phyloP scores from a whole-genome alignment of 2,797 vertebrate genomes.

The Danio jaintianensis region DNA sequence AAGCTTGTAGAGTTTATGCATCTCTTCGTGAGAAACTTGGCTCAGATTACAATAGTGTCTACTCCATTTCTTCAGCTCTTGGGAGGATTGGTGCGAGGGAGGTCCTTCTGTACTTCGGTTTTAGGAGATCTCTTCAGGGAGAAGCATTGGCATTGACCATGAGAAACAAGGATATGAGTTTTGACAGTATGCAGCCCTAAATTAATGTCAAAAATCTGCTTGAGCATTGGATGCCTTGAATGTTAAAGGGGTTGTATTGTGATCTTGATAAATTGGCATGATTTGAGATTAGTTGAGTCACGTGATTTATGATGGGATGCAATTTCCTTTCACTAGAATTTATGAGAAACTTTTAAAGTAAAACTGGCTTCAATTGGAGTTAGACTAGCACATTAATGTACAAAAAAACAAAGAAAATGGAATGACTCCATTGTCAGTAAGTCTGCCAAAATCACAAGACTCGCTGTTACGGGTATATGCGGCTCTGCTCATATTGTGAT shows the following conservation, averaged over 20 bases:
- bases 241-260: neutral
- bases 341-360: conserved; percentile 37
- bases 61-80: conserved; percentile 2
- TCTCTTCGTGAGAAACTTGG: conserved; percentile 33
- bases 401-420: conserved; percentile 41
- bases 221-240: conserved; percentile 2
- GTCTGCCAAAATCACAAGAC: conserved; percentile 55
- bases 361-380: conserved; percentile 41
- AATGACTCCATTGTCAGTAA: conserved; percentile 48
- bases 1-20: neutral
- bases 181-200: conserved; percentile 22
- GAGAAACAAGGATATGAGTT: conserved; percentile 42
- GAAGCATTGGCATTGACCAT: conserved; percentile 37
- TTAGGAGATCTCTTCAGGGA: conserved; percentile 59
- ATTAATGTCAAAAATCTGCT: conserved; percentile 1
- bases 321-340: conserved; percentile 21
- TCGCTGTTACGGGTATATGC: conserved; percentile 46
- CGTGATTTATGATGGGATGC: conserved; percentile 6
- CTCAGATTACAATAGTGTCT: conserved; percentile 18
- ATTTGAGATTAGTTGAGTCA: conserved; percentile 38
- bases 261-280: conserved; percentile 23
- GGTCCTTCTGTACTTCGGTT: conserved; percentile 13
- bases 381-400: conserved; percentile 12
- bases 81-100: conserved; percentile 36
- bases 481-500: conserved; percentile 59